Base-by-base conservation (phyloP, 2,888 invertebrate species). In the Lampropteryx suffumata region DNA sequence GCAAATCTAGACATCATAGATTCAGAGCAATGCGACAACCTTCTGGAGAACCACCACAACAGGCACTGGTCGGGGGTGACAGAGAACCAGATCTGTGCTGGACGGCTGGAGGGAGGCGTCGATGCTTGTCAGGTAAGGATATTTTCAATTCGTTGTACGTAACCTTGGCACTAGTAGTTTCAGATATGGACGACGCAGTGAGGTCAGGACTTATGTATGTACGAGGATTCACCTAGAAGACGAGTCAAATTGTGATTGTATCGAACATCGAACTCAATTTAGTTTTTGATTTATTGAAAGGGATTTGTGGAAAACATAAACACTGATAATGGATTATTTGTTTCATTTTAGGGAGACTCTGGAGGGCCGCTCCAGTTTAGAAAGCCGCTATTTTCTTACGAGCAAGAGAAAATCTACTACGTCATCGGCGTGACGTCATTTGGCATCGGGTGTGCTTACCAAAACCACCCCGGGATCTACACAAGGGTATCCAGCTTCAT, bases 271-370 rank as follows among this genome's bases (percentile, higher is more conserved):
- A 17, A 17, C 17, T 17, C 17, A 17, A 17, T 17, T 17, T 17
- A 17, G 2, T 17, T 17, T 17, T 17, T n/a, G n/a, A n/a, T n/a
- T n/a, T n/a, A n/a, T n/a, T n/a, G n/a, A n/a, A n/a, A n/a, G n/a
- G n/a, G n/a, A n/a, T n/a, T n/a, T n/a, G n/a, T n/a, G n/a, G n/a
- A n/a, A n/a, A n/a, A n/a, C n/a, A n/a, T n/a, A n/a, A n/a, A n/a
- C n/a, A n/a, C n/a, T n/a, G n/a, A n/a, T n/a, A n/a, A 17, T 17
- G 2, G 9, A 12, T 28, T 36, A 35, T 14, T 17, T 14, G 36
- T 39, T n/a, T n/a, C n/a, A n/a, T n/a, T n/a, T 10, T 76, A 94
- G 93, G 95, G 95, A 37, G 95, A 95, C 75, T 94, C 94, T 2
- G 95, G 95, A 9, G 94, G 94, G 1, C 95, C 95, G 0, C 78